These are phyloP conservation scores for Pteropus rufus DNA, from an alignment of 2,797 vertebrate species.

Conservation along the genomic window DNA sequence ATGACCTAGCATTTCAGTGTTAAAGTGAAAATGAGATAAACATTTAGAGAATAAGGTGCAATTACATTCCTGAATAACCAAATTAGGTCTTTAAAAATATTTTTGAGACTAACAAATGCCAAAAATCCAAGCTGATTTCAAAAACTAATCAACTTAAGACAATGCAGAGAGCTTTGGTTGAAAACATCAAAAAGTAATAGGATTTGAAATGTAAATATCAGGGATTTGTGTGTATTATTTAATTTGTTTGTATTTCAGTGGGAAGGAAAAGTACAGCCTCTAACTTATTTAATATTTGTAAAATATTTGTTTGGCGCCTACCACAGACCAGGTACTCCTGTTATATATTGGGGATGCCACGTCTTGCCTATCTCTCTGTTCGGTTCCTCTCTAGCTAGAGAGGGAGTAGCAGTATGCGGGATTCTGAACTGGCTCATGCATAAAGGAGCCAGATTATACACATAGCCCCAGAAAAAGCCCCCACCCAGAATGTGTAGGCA, in stretches of 20 bases:
- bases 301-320: background rate
- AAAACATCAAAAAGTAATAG: background rate
- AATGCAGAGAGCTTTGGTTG: background rate
- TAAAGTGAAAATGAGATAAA: background rate
- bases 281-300: background rate
- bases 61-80: background rate
- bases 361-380: background rate
- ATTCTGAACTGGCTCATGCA: background rate
- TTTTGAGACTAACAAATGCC: background rate
- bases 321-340: background rate
- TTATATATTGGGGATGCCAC: background rate
- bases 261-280: background rate
- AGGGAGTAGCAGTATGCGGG: background rate
- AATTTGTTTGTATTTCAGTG: background rate
- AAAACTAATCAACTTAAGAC: background rate
- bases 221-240: background rate
- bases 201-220: background rate
- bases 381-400: background rate
- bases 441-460: background rate
- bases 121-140: background rate
- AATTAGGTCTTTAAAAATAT: background rate
- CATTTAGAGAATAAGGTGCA: background rate
- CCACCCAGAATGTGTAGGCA: background rate
- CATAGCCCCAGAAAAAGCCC: fast-evolving
- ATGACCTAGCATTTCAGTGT: background rate